Evolutionary conservation across 2,797 vertebrate genomes (phyloP).

Genomic region (Coregonus suidteri): DNA sequence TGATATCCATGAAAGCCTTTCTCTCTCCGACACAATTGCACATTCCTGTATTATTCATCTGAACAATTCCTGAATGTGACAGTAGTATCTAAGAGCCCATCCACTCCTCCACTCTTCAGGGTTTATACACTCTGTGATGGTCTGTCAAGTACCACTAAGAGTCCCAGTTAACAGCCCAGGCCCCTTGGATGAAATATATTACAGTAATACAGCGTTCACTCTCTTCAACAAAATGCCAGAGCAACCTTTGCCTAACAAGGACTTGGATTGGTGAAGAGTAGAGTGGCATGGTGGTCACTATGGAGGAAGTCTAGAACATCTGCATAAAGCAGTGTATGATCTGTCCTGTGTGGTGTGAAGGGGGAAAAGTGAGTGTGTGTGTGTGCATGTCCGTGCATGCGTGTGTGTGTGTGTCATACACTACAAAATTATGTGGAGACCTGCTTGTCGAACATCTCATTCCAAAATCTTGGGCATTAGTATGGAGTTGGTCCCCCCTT

Average conservation of each 20-base stretch:
- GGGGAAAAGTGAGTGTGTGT: not conserved
- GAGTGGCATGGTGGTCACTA: not conserved
- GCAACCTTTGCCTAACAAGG: slow-evolving; percentile 7
- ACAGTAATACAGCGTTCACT: not conserved
- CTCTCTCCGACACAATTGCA: not conserved
- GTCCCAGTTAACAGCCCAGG: slow-evolving; percentile 13
- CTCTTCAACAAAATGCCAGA: slow-evolving; percentile 17
- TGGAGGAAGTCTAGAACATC: not conserved
- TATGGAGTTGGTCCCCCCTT: no score
- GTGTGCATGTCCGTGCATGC: not conserved
- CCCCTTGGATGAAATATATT: slow-evolving; percentile 18
- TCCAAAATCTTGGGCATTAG: no score
- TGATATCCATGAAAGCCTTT: not conserved
- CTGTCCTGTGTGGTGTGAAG: not conserved
- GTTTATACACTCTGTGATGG: slow-evolving; percentile 29
- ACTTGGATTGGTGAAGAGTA: not conserved
- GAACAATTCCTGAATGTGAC: slow-evolving; percentile 22
- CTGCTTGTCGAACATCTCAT: no score
- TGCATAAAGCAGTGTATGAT: not conserved
- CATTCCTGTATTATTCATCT: slow-evolving; percentile 3
- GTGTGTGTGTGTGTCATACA: slow-evolving; percentile 13
- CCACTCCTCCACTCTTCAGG: slow-evolving; percentile 12
- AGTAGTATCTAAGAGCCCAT: slow-evolving; percentile 22
- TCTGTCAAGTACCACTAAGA: slow-evolving; percentile 32
- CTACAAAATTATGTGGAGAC: no score